Percentiles rank a stretch among this genome's conserved stretches.
Conservation (phyloP, 2,888 invertebrate species). For the Lutraria lutraria region DNA sequence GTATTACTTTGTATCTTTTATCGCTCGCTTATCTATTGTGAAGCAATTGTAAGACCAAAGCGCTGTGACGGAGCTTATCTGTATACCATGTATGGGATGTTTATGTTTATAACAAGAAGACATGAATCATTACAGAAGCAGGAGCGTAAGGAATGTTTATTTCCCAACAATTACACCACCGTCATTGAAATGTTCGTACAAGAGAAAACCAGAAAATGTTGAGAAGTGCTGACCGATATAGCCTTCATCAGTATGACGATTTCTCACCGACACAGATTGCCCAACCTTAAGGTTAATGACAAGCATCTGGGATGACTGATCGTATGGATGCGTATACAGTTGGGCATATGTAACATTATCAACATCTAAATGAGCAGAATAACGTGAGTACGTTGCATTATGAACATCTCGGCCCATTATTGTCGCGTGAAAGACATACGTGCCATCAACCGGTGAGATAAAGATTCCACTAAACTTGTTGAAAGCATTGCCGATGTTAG, state of each 20-base stretch:
- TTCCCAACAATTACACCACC: background rate
- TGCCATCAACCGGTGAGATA: conserved; percentile 33
- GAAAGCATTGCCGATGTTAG: conserved; percentile 26
- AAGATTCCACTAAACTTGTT: background rate
- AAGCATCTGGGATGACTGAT: conserved; percentile 42
- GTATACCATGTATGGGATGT: background rate
- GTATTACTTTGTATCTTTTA: too few relatives aligned
- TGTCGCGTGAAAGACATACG: conserved; percentile 40
- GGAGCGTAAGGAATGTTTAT: background rate
- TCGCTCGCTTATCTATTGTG: too few relatives aligned
- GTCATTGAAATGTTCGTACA: background rate
- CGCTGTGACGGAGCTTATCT: background rate
- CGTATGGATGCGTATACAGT: background rate
- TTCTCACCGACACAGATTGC: conserved; percentile 26
- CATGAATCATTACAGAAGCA: background rate
- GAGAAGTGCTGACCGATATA: conserved; percentile 36
- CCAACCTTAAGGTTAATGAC: conserved; percentile 18
- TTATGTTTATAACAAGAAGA: background rate
- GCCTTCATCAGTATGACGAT: conserved; percentile 19
- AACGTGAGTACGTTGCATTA: background rate
- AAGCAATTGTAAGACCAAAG: background rate
- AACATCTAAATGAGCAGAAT: conserved; percentile 24
- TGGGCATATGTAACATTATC: background rate
- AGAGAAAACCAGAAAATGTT: conserved; percentile 35
- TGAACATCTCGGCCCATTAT: conserved; percentile 33